Evolutionary conservation across 1,140 invertebrate species (phyloP).

Genomic region (Atta texana): DNA sequence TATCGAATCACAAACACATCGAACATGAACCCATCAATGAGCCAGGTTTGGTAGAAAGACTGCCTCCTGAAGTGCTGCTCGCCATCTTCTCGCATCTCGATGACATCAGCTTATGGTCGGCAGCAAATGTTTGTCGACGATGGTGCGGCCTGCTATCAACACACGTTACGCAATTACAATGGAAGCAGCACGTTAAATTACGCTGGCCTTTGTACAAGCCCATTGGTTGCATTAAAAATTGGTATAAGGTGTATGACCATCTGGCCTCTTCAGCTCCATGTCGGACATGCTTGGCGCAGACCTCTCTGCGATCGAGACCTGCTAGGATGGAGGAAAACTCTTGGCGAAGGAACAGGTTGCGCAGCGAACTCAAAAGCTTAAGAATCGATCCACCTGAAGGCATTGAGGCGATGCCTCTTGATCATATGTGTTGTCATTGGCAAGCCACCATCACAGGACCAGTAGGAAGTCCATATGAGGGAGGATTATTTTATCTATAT

Average conservation of each 20-base stretch:
- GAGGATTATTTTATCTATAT: constrained; percentile 97
- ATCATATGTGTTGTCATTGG: constrained; percentile 94
- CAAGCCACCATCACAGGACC: constrained; percentile 96
- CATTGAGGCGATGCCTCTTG: constrained; percentile 95
- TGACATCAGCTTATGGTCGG: constrained; percentile 95
- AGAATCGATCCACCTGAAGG: constrained; percentile 95
- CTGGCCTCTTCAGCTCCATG: constrained; percentile 88
- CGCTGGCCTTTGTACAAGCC: constrained; percentile 95
- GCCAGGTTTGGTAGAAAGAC: constrained; percentile 86
- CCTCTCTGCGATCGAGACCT: constrained; percentile 89
- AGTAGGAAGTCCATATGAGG: constrained; percentile 96
- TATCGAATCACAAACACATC: constrained; percentile 83
- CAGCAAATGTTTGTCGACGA: constrained; percentile 93
- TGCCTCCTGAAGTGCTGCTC: constrained; percentile 93
- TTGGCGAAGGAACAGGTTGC: constrained; percentile 91
- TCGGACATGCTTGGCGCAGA: constrained; percentile 93
- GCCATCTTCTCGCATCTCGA: constrained; percentile 96
- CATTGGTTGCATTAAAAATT: constrained; percentile 90
- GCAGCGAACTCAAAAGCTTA: constrained; percentile 91
- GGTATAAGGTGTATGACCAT: constrained; percentile 90
- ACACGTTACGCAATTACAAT: constrained; percentile 91
- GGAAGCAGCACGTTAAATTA: constrained; percentile 91
- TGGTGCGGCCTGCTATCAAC: constrained; percentile 93
- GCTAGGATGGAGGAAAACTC: constrained; percentile 89
- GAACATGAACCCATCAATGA: constrained; percentile 83